Evolutionary conservation across 2,888 invertebrate genomes (phyloP), one percentile per base, ranked within the genome.

Genomic region (Rhorus exstirpatorius): DNA sequence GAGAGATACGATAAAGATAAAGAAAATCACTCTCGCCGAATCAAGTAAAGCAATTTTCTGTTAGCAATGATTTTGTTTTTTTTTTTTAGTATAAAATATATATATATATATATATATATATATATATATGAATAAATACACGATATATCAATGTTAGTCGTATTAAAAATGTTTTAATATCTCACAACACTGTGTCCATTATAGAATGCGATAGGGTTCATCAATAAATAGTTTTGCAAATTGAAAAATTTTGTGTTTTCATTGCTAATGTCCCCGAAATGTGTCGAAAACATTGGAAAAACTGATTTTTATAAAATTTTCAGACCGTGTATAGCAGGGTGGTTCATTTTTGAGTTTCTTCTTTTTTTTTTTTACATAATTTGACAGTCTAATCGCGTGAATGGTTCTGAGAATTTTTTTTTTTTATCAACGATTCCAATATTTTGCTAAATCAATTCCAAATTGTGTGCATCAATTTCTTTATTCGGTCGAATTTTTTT

Each of bases 201-300:
- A 74, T 74, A 83, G 70, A 81, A 81, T 83, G 79, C 68, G 68
- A 82, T 85, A 81, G 81, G 76, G 77, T 80, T 83, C 80, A 83
- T 84, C 81, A 88, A 88, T 88, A 87, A 88, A 88, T 87, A 88
- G 87, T 88, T 88, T 88, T 87, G 88, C 88, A 88, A 88, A 88
- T 87, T 87, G 86, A 84, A 87, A 80, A 79, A 21, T 51, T 49
- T 1, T 31, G 1, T 60, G 55, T 70, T n/a, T n/a, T n/a, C n/a
- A n/a, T n/a, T n/a, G n/a, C n/a, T n/a, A n/a, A n/a, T n/a, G n/a
- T n/a, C n/a, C n/a, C n/a, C n/a, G n/a, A n/a, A n/a, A 41, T 65
- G 6, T 63, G 19, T 24, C 14, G n/a, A n/a, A n/a, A n/a, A n/a
- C n/a, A n/a, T n/a, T n/a, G n/a, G n/a, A n/a, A n/a, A n/a, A n/a